Base-by-base conservation (phyloP, 2,888 invertebrate genomes). In the Caradrina clavipalpis region DNA sequence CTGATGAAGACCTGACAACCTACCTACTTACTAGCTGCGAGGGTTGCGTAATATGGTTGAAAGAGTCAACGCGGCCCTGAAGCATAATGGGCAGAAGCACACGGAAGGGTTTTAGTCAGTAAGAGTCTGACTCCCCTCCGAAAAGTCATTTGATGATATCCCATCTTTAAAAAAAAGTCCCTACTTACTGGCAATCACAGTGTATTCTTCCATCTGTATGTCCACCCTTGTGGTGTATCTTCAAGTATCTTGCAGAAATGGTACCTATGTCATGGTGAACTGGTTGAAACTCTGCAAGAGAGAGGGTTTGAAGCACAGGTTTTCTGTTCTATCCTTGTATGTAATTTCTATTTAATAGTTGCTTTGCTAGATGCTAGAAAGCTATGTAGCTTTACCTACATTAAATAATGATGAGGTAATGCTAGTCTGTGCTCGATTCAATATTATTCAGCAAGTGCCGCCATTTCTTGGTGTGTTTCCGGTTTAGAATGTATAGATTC, bases 291-390 rank as follows among this genome's bases (percentile, higher is more conserved):
- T 50, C 15, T 21, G 15, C 35, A 15, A 45, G 17, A 57, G n/a
- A 50, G 35, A 35, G 7, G 8, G 11, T 31, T n/a, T n/a, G 13
- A 31, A 55, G 10, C 45, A 55, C 35, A 6, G 19, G 6, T n/a
- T 10, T 19, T 13, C 13, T 39, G 35, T 1, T 53, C 1, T 35
- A 6, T 19, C 13, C 3, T 45, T 53, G 0, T 1, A 55, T 39
- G 1, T 21, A 0, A 49, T 55, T 49, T 6, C 39, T 11, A 3
- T 2, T 55, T 11, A 19, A 8, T 8, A 17, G 7, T 56, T 68
- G 8, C 19, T 10, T 21, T 60, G 61, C 50, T 56, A 45, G 42
- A 45, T 11, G 62, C 45, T 71, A 71, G 55, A 69, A 59, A 21
- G 69, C 47, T 69, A 39, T 13, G 13, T 39, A n/a, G n/a, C n/a